Conservation (phyloP, 2,797 vertebrate genomes). For the Calcarius lapponicus region DNA sequence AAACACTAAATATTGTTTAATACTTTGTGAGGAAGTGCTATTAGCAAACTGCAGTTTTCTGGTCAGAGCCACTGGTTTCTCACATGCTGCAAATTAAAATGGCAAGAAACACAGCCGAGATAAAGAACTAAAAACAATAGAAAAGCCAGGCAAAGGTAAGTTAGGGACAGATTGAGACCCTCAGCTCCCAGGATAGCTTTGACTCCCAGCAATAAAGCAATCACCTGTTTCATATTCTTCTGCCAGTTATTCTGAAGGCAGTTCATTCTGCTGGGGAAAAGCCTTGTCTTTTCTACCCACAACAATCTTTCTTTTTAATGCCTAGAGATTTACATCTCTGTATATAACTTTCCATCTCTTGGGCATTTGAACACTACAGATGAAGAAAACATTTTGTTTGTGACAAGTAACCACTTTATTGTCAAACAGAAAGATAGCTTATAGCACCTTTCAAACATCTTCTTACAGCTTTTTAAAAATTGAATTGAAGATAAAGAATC, state of each 20-base stretch:
- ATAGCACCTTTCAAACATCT: not conserved
- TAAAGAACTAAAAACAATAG: not conserved
- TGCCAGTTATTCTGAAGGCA: not conserved
- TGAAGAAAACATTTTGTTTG: conserved; percentile 12
- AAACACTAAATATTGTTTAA: not conserved
- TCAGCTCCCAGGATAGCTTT: not conserved
- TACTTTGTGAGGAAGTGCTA: not conserved
- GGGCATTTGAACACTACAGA: conserved; percentile 25
- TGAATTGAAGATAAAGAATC: conserved; percentile 4
- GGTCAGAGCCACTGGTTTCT: not conserved
- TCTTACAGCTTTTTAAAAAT: not conserved
- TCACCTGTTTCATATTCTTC: not conserved
- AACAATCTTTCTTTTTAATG: conserved; percentile 35
- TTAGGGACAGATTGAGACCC: not conserved
- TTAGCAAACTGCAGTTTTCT: not conserved
- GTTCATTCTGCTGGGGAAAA: not conserved
- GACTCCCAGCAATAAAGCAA: not conserved
- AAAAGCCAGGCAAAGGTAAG: not conserved
- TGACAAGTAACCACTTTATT: not conserved
- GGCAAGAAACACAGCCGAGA: not conserved
- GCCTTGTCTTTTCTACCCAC: not conserved
- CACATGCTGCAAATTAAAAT: not conserved
- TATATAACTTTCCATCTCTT: conserved; percentile 28
- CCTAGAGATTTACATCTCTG: conserved; percentile 4
- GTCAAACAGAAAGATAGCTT: not conserved